These are phyloP conservation scores for Procavia capensis DNA, from an alignment of 2,113 vertebrate genomes.

Conservation along the genomic window DNA sequence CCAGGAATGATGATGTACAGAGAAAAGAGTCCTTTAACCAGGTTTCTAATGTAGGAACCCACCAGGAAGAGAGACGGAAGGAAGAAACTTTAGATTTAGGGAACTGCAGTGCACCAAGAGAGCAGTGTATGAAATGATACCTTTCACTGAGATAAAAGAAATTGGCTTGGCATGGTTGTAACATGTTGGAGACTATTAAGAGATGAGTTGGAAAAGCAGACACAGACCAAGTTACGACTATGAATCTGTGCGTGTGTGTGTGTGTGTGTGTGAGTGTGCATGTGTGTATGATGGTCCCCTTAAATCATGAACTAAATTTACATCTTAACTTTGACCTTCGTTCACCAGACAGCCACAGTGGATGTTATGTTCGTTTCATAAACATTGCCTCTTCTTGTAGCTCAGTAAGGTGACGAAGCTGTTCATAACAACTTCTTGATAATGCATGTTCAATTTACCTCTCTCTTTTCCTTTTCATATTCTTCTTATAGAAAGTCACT, in stretches of 20 bases:
- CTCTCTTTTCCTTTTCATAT: conserved; percentile 1
- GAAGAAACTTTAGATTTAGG: not conserved
- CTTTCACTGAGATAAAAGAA: conserved; percentile 2
- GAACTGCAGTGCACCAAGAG: not conserved
- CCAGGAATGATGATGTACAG: not conserved
- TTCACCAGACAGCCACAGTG: not conserved
- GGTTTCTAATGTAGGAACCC: conserved; percentile 3
- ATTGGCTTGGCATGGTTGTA: not conserved
- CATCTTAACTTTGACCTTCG: conserved; percentile 15
- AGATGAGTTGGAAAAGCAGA: not conserved
- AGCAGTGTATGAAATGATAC: not conserved
- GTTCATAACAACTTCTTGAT: conserved; percentile 14
- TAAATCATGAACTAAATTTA: not conserved
- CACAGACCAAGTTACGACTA: not conserved
- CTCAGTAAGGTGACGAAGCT: conserved; percentile 16
- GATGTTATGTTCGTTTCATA: not conserved
- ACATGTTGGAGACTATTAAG: not conserved
- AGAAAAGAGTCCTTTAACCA: not conserved
- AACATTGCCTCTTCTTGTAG: conserved; percentile 29
- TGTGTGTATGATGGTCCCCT: not conserved
- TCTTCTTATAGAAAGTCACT: conserved; percentile 6
- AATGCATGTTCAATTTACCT: conserved; percentile 2
- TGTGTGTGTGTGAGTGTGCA: not conserved
- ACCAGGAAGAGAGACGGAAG: not conserved
- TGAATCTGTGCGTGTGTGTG: not conserved